Evolutionary conservation across 2,888 invertebrate species (phyloP), one percentile per base, ranked within the genome.

Genomic region (Iselma pallidipennis): DNA sequence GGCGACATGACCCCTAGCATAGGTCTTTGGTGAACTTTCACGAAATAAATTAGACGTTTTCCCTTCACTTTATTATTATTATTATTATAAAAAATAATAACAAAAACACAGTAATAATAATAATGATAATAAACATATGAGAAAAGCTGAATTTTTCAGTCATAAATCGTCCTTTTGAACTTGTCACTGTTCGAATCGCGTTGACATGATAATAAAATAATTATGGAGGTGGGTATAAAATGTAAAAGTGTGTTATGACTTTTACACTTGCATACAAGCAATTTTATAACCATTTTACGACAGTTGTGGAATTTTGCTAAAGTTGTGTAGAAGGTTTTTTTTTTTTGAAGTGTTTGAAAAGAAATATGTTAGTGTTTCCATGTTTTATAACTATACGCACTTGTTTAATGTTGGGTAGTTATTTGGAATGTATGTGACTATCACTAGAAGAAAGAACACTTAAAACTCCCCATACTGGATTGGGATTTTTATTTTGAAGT

Each of bases 51-150:
- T 37, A 37, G 37, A 37, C 10, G 16, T 37, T 59, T 57, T 60
- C 55, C 58, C 33, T 42, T 53, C 19, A 52, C 28, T 50, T 37
- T 55, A 57, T 33, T 55, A 55, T 33, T 21, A 28, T 31, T 26
- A 37, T n/a, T n/a, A n/a, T n/a, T n/a, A n/a, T n/a, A n/a, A n/a
- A n/a, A n/a, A n/a, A n/a, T n/a, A n/a, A n/a, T n/a, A n/a, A n/a
- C n/a, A n/a, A n/a, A n/a, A n/a, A n/a, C n/a, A 37, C 2, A 37
- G 16, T 37, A 37, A 16, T 37, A 37, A 14, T 33, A 33, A 33
- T 33, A 33, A 33, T 33, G 3, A 33, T 33, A 14, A 33, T 33
- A 14, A 33, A n/a, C n/a, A 37, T 10, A 37, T n/a, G n/a, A n/a
- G n/a, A n/a, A n/a, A n/a, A n/a, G n/a, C n/a, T n/a, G n/a, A n/a